Evolutionary conservation across 1,140 invertebrate genomes (phyloP).

Genomic region (Diorhabda sublineata): DNA sequence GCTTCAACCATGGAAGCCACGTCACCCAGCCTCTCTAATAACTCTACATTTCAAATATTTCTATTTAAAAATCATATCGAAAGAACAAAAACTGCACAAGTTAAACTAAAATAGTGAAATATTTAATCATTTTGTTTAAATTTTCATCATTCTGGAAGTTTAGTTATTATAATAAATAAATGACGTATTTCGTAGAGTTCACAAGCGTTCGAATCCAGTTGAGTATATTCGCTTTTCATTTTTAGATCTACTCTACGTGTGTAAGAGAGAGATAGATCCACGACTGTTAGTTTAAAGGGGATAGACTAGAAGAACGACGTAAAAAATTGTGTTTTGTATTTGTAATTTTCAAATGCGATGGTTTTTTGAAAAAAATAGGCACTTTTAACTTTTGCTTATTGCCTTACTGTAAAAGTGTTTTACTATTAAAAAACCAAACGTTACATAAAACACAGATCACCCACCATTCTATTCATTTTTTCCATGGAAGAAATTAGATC

Average conservation of each 20-base stretch:
- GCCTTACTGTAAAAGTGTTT: no score
- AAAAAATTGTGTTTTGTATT: constrained; percentile 26
- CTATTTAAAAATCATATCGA: not conserved
- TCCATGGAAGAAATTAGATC: no score
- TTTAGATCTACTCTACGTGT: constrained; percentile 12
- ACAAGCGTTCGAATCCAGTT: constrained; percentile 27
- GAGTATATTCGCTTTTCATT: constrained; percentile 31
- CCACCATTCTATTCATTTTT: no score
- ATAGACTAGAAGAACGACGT: constrained; percentile 24
- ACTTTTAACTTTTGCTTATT: no score
- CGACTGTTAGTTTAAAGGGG: constrained; percentile 40
- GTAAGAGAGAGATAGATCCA: constrained; percentile 29
- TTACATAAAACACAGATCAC: no score
- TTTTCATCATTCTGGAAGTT: not conserved
- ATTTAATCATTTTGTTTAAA: not conserved
- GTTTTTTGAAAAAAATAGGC: no score
- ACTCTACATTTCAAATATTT: constrained; percentile 10
- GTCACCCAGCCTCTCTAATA: constrained; percentile 6
- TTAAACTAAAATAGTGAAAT: not conserved
- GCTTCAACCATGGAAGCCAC: constrained; percentile 16
- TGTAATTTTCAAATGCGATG: not conserved
- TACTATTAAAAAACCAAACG: no score
- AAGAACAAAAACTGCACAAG: not conserved
- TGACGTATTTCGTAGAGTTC: constrained; percentile 26
- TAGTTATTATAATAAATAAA: constrained; percentile 24